These are phyloP conservation scores for Mystacides longicornis DNA, from an alignment of 2,888 invertebrate species.

Conservation along the genomic window DNA sequence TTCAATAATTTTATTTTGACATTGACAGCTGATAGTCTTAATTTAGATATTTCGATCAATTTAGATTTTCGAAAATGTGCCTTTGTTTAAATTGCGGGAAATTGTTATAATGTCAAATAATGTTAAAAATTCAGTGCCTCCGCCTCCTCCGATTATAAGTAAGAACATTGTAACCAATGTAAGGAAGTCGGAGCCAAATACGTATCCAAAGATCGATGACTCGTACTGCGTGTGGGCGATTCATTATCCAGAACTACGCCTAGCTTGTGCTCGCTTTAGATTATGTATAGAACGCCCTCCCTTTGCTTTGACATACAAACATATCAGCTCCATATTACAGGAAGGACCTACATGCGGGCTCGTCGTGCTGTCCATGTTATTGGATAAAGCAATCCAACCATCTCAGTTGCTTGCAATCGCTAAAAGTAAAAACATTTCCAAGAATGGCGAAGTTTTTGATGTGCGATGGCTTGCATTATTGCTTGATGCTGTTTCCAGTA, in stretches of 20 bases:
- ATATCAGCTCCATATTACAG: slow-evolving; percentile 42
- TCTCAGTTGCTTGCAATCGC: slow-evolving; percentile 56
- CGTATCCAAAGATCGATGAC: not conserved
- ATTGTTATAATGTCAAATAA: slow-evolving; percentile 9
- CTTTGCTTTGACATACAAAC: slow-evolving; percentile 40
- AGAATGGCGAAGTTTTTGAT: slow-evolving; percentile 86
- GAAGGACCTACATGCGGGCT: slow-evolving; percentile 77
- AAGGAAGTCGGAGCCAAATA: not conserved
- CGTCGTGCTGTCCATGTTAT: slow-evolving; percentile 77
- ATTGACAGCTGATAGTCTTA: no score
- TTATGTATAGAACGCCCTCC: slow-evolving; percentile 47
- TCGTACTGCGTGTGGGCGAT: slow-evolving; percentile 43
- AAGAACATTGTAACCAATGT: not conserved
- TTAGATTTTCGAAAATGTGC: slow-evolving; percentile 31
- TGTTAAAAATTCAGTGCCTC: slow-evolving; percentile 5
- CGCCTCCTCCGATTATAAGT: slow-evolving; percentile 7
- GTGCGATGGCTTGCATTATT: slow-evolving; percentile 61
- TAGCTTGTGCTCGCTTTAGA: slow-evolving; percentile 50
- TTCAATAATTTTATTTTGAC: no score
- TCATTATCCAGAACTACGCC: slow-evolving; percentile 48
- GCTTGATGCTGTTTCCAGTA: slow-evolving; percentile 47
- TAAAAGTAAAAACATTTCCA: slow-evolving; percentile 57
- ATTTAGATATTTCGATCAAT: no score
- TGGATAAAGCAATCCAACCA: slow-evolving; percentile 50
- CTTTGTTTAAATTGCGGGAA: slow-evolving; percentile 10